Base-by-base conservation (phyloP, 2,888 invertebrate species). In the Molorchus minor region DNA sequence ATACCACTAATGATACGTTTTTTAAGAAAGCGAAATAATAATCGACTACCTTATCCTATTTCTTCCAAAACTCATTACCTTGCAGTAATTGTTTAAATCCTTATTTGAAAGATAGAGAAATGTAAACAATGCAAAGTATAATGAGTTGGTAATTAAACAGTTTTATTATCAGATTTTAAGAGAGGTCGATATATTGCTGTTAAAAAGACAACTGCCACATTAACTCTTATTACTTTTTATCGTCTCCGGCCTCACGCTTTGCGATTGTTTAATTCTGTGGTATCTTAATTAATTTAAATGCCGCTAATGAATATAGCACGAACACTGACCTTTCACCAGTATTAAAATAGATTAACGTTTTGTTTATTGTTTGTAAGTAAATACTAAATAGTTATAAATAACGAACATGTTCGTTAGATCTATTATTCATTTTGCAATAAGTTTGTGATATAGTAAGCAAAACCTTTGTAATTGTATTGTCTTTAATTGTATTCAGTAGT, bases 181-280 rank as follows among this genome's bases (percentile, higher is more conserved):
- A 47, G 62, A 68, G 61, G 66, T 60, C 61, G 56, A 66, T 64
- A 66, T 61, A 56, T 64, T 53, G 36, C 33, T 49, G 41, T 35
- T 61, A 51, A 58, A 56, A 56, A 56, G 58, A 41, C 56, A 57
- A 25, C 59, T 61, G 59, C 59, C 59, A 64, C 52, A 64, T 61
- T 61, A 61, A 47, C 55, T 40, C 40, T 47, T 47, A 58, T 52
- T 57, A 49, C 33, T 57, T 30, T 57, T 59, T 55, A 55, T 60
- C 56, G 40, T 46, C 36, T 45, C 25, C 40, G 40, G 45, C 19
- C 12, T 43, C 49, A 30, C 49, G 36, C 35, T 54, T 44, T 44
- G 51, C 38, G 51, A 54, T 57, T 52, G 55, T 52, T 57, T 29
- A 54, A 45, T 53, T 57, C 45, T 45, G 13, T 44, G 44, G 25